A percentile compares a stretch with the other conserved stretches of the same genome.
Conservation (phyloP, 2,797 vertebrate genomes). For the Sebastiscus albofasciatus region DNA sequence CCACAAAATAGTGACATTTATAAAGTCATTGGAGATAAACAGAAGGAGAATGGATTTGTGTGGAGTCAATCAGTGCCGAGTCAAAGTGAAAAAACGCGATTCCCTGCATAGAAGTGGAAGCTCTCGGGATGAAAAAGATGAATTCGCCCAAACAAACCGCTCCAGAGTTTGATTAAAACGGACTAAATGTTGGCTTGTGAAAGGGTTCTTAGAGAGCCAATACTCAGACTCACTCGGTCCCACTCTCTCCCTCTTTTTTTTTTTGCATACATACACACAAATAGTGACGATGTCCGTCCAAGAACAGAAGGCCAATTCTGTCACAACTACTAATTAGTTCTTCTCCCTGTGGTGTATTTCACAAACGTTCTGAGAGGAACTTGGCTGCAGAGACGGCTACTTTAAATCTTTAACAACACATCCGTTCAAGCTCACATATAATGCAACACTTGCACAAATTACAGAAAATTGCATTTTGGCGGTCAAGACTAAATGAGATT, state of each 20-base stretch:
- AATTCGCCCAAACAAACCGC: neutral
- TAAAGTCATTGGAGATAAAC: no score
- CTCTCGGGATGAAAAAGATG: neutral
- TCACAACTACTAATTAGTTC: slow-evolving; percentile 7
- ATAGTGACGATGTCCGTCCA: neutral
- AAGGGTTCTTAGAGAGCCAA: neutral
- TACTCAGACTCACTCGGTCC: neutral
- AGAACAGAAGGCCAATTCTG: neutral
- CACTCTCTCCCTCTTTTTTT: neutral
- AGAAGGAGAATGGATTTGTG: no score
- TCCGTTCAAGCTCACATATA: slow-evolving; percentile 2
- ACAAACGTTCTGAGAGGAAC: slow-evolving; percentile 27
- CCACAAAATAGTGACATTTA: no score
- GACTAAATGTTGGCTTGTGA: neutral
- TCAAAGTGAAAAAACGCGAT: no score
- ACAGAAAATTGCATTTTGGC: slow-evolving; percentile 47
- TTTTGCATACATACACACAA: neutral
- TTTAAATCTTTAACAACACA: slow-evolving; percentile 30
- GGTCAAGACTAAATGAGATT: neutral
- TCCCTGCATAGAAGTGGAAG: no score
- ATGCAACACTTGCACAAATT: slow-evolving; percentile 51
- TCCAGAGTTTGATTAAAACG: neutral
- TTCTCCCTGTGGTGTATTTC: slow-evolving; percentile 25
- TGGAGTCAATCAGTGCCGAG: no score
- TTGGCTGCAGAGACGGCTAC: slow-evolving; percentile 11